Evolutionary conservation across 2,888 invertebrate genomes (phyloP), one percentile per base, ranked within the genome.

Genomic region (Sipha maydis): DNA sequence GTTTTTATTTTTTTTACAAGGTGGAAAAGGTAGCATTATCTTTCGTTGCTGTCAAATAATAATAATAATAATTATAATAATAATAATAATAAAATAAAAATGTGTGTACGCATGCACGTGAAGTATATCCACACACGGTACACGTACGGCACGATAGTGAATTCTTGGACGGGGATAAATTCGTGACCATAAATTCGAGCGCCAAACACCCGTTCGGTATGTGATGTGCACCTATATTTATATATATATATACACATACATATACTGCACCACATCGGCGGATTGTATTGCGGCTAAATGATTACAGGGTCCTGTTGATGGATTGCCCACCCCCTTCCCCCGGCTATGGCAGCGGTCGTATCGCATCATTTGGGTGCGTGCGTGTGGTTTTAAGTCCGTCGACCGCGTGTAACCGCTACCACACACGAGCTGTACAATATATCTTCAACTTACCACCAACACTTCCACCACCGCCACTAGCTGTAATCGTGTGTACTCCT

Each of bases 241-340:
- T 5, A 9, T 9, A 48, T 56, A 11, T 19, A 21, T 7, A 21
- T 7, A 56, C 21, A 21, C 21, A 21, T 7, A 41, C 7, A 41
- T 41, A 41, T 8, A 41, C 41, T 61, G 61, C 25, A 25, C 61
- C 28, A 5, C 38, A 4, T n/a, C 31, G 4, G 75, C 1, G 61
- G 61, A 76, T 84, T 76, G 84, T 76, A 75, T 77, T 85, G 85
- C 48, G 85, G 85, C 69, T 77, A 85, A 85, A 85, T 85, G 85
- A 85, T 85, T 85, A 85, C 69, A n/a, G 82, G 48, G 48, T n/a
- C 5, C 77, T 54, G 69, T 78, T 85, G 85, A 85, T 85, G 85
- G 85, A 85, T 85, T 25, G 78, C 31, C 19, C 9, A 41, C 48
- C 48, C 48, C 48, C 1, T 14, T 14, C 1, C 11, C 34, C 28